Conservation (phyloP, 2,113 vertebrate genomes). For the Lutjanus erythropterus region DNA sequence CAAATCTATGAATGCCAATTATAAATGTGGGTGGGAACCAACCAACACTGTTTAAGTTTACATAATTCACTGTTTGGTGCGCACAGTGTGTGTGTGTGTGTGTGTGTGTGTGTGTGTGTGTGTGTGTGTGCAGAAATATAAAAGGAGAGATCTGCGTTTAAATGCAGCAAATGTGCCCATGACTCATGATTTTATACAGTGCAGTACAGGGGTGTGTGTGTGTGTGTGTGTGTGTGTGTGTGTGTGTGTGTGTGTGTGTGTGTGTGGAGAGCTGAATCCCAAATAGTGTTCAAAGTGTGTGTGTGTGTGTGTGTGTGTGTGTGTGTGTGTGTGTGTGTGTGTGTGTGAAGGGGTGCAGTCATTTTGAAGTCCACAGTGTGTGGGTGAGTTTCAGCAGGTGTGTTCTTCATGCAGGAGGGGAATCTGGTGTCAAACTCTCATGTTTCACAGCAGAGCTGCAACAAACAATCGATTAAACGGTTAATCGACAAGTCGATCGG, state of each 20-base stretch:
- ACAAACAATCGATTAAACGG: too few relatives aligned
- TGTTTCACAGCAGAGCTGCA: conserved; percentile 1
- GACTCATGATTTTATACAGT: conserved; percentile 80
- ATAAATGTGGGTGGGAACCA: conserved; percentile 67
- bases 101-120: conserved; percentile 45
- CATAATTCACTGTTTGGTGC: conserved; percentile 51
- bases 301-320: conserved; percentile 32
- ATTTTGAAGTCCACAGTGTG: conserved; percentile 54
- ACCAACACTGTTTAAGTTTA: conserved; percentile 69
- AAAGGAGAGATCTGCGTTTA: conserved; percentile 55
- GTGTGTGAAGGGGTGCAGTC: conserved; percentile 54
- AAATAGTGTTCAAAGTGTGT: conserved; percentile 51
- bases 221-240: conserved; percentile 31
- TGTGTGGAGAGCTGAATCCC: conserved; percentile 30
- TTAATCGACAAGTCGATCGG: too few relatives aligned
- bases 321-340: conserved; percentile 10
- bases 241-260: conserved; percentile 36
- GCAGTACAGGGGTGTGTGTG: conserved; percentile 60
- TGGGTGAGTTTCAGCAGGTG: conserved; percentile 61
- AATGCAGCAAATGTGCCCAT: conserved; percentile 74
- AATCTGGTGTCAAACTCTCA: conserved; percentile 32
- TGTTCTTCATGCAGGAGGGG: conserved; percentile 37
- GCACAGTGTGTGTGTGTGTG: conserved; percentile 44
- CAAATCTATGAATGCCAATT: conserved; percentile 68
- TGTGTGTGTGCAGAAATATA: conserved; percentile 36